Evolutionary conservation across 2,113 vertebrate species (phyloP).

Genomic region (Perognathus longimembris): DNA sequence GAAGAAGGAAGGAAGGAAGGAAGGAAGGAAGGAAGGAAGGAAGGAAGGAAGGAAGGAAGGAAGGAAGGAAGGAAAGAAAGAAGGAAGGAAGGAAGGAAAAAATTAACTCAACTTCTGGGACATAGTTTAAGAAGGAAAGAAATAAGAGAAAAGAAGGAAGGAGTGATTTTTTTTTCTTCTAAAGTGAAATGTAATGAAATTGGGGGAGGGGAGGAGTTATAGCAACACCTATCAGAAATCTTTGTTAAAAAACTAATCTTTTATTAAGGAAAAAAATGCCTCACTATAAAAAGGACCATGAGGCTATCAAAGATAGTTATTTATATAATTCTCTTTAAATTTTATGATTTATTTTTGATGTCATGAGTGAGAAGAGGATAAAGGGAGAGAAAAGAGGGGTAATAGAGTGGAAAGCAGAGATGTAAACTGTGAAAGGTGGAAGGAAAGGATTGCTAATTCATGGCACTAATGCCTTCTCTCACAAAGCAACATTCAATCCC

Average conservation of each 20-base stretch:
- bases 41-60: background rate
- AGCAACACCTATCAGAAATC: background rate
- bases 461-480: background rate
- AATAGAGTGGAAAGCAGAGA: background rate
- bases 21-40: background rate
- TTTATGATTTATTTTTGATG: background rate
- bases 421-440: too few species aligned
- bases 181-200: background rate
- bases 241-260: background rate
- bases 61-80: background rate
- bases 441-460: background rate
- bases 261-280: background rate
- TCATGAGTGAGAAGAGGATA: background rate
- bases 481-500: background rate
- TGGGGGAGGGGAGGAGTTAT: background rate
- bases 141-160: background rate
- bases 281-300: background rate
- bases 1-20: too few species aligned
- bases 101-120: background rate
- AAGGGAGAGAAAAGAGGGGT: background rate
- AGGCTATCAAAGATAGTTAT: background rate
- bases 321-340: background rate
- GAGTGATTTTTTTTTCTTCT: background rate
- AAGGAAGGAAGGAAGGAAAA: background rate
- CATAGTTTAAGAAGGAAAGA: background rate